Evolutionary conservation across 2,797 vertebrate genomes (phyloP).

Genomic region (Myiotriccus ornatus): DNA sequence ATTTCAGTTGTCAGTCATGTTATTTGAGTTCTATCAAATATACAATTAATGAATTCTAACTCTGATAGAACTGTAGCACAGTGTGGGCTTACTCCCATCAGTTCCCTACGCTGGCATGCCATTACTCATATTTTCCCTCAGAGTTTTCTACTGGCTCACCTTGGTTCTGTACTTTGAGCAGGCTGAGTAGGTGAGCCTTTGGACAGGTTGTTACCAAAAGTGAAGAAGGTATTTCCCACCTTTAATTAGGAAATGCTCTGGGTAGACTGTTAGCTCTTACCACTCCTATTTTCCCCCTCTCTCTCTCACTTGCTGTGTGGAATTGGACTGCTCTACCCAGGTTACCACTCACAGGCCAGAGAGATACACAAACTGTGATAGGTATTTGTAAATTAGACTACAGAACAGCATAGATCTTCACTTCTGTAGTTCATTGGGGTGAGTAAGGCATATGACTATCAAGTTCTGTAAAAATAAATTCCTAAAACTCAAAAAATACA

Average conservation of each 20-base stretch:
- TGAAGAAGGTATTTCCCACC: not conserved
- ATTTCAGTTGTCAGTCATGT: not conserved
- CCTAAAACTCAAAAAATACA: not conserved
- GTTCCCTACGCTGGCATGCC: not conserved
- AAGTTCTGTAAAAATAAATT: not conserved
- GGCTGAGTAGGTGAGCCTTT: not conserved
- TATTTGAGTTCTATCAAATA: not conserved
- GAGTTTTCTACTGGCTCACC: not conserved
- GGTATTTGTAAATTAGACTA: not conserved
- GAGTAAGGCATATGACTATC: not conserved
- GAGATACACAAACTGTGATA: not conserved
- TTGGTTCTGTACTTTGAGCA: not conserved
- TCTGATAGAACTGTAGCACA: not conserved
- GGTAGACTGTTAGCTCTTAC: not conserved
- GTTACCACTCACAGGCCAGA: not conserved
- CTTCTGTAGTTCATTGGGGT: not conserved
- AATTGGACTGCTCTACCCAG: not conserved
- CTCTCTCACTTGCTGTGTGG: rapidly evolving
- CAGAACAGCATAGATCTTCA: not conserved
- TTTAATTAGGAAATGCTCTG: not conserved
- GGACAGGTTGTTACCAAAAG: not conserved
- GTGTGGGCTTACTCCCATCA: not conserved
- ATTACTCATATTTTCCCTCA: not conserved
- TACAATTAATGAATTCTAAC: not conserved
- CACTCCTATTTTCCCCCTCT: not conserved